Evolutionary conservation across 2,797 vertebrate genomes (phyloP).

Genomic region (Scolopax rusticola): DNA sequence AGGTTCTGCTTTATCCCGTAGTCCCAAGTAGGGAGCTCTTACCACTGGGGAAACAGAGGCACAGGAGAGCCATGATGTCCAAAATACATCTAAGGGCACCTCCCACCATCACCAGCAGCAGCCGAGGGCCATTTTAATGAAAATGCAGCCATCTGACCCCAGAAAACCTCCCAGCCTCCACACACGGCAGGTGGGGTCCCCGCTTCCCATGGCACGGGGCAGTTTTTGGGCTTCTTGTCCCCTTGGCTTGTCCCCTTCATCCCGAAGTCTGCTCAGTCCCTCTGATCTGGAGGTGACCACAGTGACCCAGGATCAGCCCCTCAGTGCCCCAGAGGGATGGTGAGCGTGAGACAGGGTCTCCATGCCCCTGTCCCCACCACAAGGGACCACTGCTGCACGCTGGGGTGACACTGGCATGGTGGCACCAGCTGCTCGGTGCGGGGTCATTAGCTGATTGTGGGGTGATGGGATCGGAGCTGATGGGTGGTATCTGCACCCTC

Average conservation of each 20-base stretch:
- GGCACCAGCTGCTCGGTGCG: not conserved
- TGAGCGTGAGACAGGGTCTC: not conserved
- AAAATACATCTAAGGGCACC: not conserved
- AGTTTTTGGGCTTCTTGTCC: not conserved
- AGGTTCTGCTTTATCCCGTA: not conserved
- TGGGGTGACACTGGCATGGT: not conserved
- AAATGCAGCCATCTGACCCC: not conserved
- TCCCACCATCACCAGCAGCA: not conserved
- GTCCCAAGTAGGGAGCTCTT: accelerated
- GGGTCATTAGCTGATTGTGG: not conserved
- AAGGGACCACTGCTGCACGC: not conserved
- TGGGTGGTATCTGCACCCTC: not conserved
- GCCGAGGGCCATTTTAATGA: not conserved
- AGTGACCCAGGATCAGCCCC: accelerated
- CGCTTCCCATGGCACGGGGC: accelerated
- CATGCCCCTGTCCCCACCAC: not conserved
- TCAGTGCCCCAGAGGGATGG: accelerated
- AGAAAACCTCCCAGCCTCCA: accelerated
- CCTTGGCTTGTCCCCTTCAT: not conserved
- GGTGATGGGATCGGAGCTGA: not conserved
- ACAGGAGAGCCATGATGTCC: accelerated
- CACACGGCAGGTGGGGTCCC: accelerated
- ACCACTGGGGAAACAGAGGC: slow-evolving; percentile 2
- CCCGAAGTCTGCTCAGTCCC: not conserved
- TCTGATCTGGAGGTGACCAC: not conserved